Evolutionary conservation across 2,113 vertebrate species (phyloP).

Genomic region (Eleginops maclovinus): DNA sequence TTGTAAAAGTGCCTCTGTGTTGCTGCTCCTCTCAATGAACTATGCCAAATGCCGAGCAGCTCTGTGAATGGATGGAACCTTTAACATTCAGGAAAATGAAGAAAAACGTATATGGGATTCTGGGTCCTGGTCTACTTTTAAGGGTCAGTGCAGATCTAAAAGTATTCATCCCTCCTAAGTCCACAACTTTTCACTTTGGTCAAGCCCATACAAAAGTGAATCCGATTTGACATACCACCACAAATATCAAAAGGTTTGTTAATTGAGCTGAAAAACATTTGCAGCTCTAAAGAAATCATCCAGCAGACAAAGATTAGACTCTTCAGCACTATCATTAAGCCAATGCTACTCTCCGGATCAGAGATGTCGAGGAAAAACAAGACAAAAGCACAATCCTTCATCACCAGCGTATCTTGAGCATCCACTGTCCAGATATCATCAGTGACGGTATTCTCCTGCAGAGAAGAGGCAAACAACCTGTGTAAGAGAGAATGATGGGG

Average conservation of each 20-base stretch:
- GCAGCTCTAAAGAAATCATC: background rate
- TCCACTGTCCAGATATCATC: too few species aligned
- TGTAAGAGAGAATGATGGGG: too few species aligned
- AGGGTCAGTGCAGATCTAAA: background rate
- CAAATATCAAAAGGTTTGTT: too few species aligned
- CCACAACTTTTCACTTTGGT: background rate
- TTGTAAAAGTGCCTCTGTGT: background rate
- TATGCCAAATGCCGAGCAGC: background rate
- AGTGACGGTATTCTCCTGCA: too few species aligned
- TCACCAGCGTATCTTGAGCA: too few species aligned
- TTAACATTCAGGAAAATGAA: background rate
- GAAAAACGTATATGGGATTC: background rate
- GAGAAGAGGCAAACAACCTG: too few species aligned
- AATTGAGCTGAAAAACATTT: background rate
- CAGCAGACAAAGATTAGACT: background rate
- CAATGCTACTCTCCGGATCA: background rate
- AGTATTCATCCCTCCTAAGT: background rate
- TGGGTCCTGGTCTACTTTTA: too few species aligned
- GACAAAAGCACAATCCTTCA: background rate
- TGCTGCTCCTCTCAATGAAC: background rate
- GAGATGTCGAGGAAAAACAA: background rate
- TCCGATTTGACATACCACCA: background rate
- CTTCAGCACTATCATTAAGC: background rate
- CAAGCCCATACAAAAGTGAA: background rate
- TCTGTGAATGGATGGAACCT: background rate